Base-by-base conservation (phyloP, 2,113 vertebrate genomes). In the Fulmarus glacialis region DNA sequence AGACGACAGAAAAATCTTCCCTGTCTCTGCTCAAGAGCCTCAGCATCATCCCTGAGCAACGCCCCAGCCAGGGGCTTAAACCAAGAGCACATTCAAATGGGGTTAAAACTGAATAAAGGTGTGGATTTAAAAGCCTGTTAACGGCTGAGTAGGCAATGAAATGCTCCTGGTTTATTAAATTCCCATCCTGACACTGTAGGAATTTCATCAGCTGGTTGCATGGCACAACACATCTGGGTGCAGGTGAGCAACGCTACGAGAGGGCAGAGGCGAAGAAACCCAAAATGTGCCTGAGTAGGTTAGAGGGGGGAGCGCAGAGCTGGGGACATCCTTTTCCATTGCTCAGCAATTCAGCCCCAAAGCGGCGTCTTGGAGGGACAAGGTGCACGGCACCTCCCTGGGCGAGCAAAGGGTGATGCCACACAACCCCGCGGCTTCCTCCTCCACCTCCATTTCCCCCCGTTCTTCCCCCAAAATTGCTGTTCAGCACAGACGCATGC, bases 401-500 rank as follows among this genome's bases (percentile, higher is more conserved):
- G 24, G 40, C 1, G 1, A 60, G 26, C 42, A 13, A 62, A 20
- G 5, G 23, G 27, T 1, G 3, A 55, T 18, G 43, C 16, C 48
- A 17, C 38, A 8, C 40, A 23, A 34, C 42, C 10, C 50, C 4
- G 0, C 0, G 1, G 59, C 38, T 53, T 55, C 73, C 40, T 55
- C 40, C 23, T 29, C 7, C 15, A 9, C 9, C 20, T 20, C 42
- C 3, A 0, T 38, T 30, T 36, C 19, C 8, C 22, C 53, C 15
- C 1, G 1, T 55, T 62, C 36, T 38, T 58, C 18, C 62, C 55
- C 20, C 2, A 11, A 20, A 70, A 58, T 12, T 26, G 30, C 60
- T 4, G 0, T n/a, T 38, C 11, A 14, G 20, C 58, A 23, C 14
- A 29, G 47, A 34, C 8, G 1, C 22, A 4, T 1, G 4, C 27